phyloP scores from a whole-genome alignment of 2,797 vertebrate species.

The Carcharodon carcharias region DNA sequence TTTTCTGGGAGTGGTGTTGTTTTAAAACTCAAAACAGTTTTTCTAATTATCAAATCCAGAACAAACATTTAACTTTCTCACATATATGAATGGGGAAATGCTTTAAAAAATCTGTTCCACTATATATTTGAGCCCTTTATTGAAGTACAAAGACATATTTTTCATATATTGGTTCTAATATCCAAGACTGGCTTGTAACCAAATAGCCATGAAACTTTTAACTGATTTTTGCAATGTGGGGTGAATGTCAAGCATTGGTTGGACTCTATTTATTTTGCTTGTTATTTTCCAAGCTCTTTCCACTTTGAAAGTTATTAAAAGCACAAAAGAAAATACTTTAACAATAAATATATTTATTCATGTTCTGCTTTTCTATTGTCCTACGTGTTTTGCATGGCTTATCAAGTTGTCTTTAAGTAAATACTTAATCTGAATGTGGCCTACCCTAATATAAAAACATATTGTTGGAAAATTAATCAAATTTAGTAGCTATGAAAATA shows the following conservation, averaged over 20 bases:
- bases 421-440: background rate
- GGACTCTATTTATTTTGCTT: background rate
- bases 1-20: background rate
- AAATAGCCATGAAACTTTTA: background rate
- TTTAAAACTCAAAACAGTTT: background rate
- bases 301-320: background rate
- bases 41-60: background rate
- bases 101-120: background rate
- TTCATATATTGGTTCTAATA: background rate
- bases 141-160: constrained; percentile 21
- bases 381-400: background rate
- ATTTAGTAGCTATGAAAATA: background rate
- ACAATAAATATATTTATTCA: background rate
- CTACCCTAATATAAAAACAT: background rate
- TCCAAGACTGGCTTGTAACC: background rate
- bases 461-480: background rate
- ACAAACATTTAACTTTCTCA: background rate
- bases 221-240: background rate
- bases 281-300: background rate
- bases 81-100: background rate
- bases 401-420: background rate
- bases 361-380: background rate
- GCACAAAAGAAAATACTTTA: background rate
- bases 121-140: background rate
- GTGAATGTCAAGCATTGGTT: background rate